Conservation (phyloP, 2,888 invertebrate genomes). For the Papilio gigon region DNA sequence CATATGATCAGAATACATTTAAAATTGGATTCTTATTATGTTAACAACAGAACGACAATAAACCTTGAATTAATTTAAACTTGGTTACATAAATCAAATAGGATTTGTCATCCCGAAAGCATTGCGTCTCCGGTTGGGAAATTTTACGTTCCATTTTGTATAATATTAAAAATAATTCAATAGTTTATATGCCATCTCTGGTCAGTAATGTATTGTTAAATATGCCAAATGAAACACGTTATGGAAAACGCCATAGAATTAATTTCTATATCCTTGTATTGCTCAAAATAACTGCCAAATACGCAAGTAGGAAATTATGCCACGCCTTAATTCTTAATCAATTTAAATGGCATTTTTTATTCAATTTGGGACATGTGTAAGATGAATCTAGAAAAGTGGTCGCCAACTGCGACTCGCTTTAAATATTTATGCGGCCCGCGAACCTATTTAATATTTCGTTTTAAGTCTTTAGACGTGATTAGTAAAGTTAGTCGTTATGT, state of each 20-base stretch:
- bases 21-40: neutral
- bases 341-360: no score
- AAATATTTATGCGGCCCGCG: no score
- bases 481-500: no score
- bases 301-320: neutral
- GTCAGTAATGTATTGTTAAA: neutral
- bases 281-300: neutral
- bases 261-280: slow-evolving; percentile 9
- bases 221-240: neutral
- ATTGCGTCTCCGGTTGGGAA: slow-evolving; percentile 11
- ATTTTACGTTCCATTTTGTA: neutral
- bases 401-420: no score
- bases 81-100: neutral
- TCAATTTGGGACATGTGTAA: neutral
- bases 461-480: no score
- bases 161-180: slow-evolving; percentile 14
- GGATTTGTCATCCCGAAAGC: neutral
- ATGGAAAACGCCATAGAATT: slow-evolving; percentile 4
- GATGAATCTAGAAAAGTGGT: no score
- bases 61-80: slow-evolving; percentile 34
- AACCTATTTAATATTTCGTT: no score
- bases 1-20: neutral
- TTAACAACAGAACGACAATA: slow-evolving; percentile 14
- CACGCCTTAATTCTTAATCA: neutral
- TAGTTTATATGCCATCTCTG: neutral